phyloP scores from a whole-genome alignment of 2,797 vertebrate species.

The Parauchenoglanis punctatus region DNA sequence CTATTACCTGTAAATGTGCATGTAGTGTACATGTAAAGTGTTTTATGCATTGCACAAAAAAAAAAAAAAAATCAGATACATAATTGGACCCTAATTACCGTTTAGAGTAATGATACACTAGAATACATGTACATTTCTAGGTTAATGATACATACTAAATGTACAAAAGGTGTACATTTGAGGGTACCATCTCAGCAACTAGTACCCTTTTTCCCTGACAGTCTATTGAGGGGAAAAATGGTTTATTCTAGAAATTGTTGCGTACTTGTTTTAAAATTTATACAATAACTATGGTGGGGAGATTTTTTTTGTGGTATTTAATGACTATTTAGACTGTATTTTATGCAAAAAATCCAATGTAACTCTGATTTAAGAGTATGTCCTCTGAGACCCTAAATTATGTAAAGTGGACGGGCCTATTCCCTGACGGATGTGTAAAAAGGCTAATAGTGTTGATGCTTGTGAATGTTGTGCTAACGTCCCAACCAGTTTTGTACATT shows the following conservation, averaged over 20 bases:
- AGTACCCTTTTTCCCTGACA: neutral
- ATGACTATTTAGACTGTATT: slow-evolving; percentile 84
- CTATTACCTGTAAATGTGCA: too few relatives aligned
- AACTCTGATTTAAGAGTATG: slow-evolving; percentile 84
- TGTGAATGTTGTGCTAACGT: slow-evolving; percentile 88
- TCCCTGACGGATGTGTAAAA: slow-evolving; percentile 82
- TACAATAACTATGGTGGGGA: slow-evolving; percentile 73
- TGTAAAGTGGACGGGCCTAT: slow-evolving; percentile 76
- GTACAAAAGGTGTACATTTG: neutral
- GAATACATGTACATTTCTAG: neutral
- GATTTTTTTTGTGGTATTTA: slow-evolving; percentile 82
- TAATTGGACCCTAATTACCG: neutral
- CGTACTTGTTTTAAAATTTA: slow-evolving; percentile 71
- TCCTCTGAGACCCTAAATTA: slow-evolving; percentile 89
- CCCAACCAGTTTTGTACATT: slow-evolving; percentile 95
- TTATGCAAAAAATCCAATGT: slow-evolving; percentile 78
- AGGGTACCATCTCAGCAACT: neutral
- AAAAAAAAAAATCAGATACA: neutral
- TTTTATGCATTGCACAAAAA: neutral
- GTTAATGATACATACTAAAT: neutral
- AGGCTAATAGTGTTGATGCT: slow-evolving; percentile 84
- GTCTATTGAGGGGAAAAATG: slow-evolving; percentile 7
- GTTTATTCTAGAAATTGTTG: slow-evolving; percentile 49
- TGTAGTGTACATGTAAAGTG: neutral
- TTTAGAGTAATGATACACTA: neutral